phyloP scores from a whole-genome alignment of 53 echinoderm and acorn worm genomes.

The Arbacia lixula region DNA sequence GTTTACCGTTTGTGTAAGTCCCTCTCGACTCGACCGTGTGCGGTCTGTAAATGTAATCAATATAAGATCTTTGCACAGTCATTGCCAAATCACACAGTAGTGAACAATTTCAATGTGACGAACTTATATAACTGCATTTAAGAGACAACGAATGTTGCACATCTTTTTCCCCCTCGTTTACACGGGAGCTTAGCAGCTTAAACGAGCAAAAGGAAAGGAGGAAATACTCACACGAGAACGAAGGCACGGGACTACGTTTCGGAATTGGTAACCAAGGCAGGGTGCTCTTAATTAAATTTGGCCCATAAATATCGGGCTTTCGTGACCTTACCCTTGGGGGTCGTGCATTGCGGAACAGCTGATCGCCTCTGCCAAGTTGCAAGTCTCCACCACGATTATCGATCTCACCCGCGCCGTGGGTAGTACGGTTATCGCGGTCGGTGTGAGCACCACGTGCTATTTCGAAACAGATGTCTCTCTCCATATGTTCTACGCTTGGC shows the following conservation, averaged over 20 bases:
- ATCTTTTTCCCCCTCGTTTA: too few relatives aligned
- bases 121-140: too few relatives aligned
- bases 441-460: too few relatives aligned
- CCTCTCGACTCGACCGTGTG: too few relatives aligned
- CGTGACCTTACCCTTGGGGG: conserved; percentile 12
- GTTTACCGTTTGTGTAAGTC: too few relatives aligned
- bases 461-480: neutral
- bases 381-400: neutral
- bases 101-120: too few relatives aligned
- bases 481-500: neutral
- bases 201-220: neutral
- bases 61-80: too few relatives aligned
- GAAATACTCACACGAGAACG: neutral
- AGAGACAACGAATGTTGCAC: too few relatives aligned
- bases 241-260: neutral
- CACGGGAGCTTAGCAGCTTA: too few relatives aligned
- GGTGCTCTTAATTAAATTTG: conserved; percentile 32
- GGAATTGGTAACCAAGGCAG: conserved; percentile 5
- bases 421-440: too few relatives aligned
- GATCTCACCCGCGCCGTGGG: neutral
- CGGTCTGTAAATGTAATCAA: too few relatives aligned
- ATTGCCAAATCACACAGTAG: too few relatives aligned
- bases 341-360: conserved; percentile 15
- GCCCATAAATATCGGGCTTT: conserved; percentile 32
- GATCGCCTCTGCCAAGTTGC: neutral